These are phyloP conservation scores for Agelaius phoeniceus DNA, from an alignment of 2,113 vertebrate species.

Conservation along the genomic window DNA sequence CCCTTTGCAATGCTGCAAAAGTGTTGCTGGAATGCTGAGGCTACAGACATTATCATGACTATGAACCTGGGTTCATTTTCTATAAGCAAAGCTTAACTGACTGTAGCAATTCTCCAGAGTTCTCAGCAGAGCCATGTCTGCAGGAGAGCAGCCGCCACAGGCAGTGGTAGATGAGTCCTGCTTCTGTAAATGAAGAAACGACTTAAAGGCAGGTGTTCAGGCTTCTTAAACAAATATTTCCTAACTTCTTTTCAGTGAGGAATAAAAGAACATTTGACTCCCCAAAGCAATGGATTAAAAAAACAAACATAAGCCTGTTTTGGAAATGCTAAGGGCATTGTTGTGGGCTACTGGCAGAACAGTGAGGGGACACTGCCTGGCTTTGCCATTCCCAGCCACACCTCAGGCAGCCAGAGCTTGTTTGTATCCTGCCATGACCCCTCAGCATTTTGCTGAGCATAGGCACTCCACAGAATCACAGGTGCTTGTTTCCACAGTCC, in stretches of 20 bases:
- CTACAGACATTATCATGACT: background rate
- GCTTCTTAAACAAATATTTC: constrained; percentile 37
- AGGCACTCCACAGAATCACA: background rate
- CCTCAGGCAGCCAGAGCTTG: background rate
- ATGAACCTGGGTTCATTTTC: background rate
- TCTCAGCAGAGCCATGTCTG: background rate
- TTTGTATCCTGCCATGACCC: background rate
- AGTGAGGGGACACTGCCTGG: background rate
- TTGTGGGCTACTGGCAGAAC: background rate
- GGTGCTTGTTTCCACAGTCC: background rate
- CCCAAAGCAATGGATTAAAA: background rate
- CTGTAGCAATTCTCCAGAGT: background rate
- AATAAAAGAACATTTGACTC: background rate
- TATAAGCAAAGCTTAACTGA: background rate
- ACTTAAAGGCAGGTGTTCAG: background rate
- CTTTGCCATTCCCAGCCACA: background rate
- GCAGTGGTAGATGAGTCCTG: background rate
- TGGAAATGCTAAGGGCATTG: background rate
- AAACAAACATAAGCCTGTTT: background rate
- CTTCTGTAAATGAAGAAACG: background rate
- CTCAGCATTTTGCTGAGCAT: background rate
- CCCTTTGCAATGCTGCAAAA: background rate
- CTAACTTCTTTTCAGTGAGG: background rate
- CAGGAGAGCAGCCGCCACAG: background rate
- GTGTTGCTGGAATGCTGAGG: background rate